A percentile compares a stretch with the other conserved stretches of the same genome.
Conservation (phyloP, 2,113 vertebrate genomes). For the Trichechus manatus region DNA sequence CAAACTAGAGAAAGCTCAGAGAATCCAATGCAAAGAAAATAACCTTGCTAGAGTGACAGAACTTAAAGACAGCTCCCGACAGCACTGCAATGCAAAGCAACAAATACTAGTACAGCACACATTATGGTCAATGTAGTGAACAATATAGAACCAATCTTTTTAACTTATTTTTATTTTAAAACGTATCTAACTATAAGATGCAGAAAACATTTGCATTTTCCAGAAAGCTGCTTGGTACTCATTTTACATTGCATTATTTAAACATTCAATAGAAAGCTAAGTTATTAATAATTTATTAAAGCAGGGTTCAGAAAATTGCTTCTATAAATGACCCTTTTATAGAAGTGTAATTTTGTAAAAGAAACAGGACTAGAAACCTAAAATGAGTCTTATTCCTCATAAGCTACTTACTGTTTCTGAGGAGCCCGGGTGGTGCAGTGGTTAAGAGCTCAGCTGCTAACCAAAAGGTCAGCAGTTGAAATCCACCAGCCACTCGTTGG, state of each 20-base stretch:
- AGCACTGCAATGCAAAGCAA: constrained; percentile 15
- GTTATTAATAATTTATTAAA: constrained; percentile 35
- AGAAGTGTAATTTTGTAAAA: constrained; percentile 28
- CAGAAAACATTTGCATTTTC: neutral
- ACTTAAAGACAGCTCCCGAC: neutral
- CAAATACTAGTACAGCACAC: neutral
- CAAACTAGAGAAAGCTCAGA: constrained; percentile 20
- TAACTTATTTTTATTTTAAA: neutral
- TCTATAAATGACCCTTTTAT: constrained; percentile 11
- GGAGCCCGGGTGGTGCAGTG: too few relatives aligned
- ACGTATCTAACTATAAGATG: constrained; percentile 44
- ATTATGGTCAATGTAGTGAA: neutral
- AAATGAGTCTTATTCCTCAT: neutral
- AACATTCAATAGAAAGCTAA: constrained; percentile 54
- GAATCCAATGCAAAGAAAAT: neutral
- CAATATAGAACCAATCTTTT: neutral
- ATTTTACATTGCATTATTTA: constrained; percentile 57
- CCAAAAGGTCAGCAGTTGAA: too few relatives aligned
- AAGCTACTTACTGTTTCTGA: neutral
- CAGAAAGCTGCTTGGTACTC: neutral
- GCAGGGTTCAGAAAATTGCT: constrained; percentile 4
- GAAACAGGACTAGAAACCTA: neutral
- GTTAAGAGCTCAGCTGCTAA: too few relatives aligned
- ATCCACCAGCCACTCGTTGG: too few relatives aligned
- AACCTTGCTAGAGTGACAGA: neutral